Evolutionary conservation across 2,888 invertebrate species (phyloP).

Genomic region (Caenorhabditis imperialis): DNA sequence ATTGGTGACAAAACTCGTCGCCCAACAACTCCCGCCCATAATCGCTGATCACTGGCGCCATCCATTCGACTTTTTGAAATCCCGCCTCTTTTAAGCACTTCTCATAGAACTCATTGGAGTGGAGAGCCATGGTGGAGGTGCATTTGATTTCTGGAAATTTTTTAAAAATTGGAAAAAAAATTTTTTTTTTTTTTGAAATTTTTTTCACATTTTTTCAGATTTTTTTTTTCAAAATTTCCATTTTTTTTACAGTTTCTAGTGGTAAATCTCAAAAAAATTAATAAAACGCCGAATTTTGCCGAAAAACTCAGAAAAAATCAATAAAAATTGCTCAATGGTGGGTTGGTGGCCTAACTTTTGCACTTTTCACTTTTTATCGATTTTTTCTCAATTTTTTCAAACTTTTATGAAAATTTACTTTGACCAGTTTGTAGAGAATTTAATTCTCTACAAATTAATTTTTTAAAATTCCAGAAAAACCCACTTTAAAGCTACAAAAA

Average conservation of each 20-base stretch:
- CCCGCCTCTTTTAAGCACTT: constrained; percentile 29
- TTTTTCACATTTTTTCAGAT: not conserved
- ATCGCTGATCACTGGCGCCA: constrained; percentile 29
- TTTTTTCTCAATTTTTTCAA: too few species aligned
- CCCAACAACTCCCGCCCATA: constrained; percentile 30
- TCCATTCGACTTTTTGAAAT: constrained; percentile 41
- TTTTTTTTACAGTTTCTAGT: too few species aligned
- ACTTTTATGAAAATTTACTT: too few species aligned
- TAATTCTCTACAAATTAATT: not conserved
- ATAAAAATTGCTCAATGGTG: not conserved
- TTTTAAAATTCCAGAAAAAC: not conserved
- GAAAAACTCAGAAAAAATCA: not conserved
- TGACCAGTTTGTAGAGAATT: too few species aligned
- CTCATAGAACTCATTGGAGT: constrained; percentile 42
- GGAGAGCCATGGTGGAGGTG: constrained; percentile 40
- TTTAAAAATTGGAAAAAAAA: too few species aligned
- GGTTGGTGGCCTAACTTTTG: not conserved
- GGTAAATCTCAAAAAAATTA: too few species aligned
- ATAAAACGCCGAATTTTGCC: too few species aligned
- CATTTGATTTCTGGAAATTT: constrained; percentile 28
- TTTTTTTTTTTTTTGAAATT: too few species aligned
- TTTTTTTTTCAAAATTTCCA: not conserved
- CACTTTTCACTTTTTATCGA: too few species aligned
- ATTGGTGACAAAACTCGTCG: constrained; percentile 21
- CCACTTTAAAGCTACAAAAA: not conserved